A percentile compares a stretch with the other conserved stretches of the same genome.
phyloP scores from a whole-genome alignment of 2,113 vertebrate genomes.

The Taxidea taxus region DNA sequence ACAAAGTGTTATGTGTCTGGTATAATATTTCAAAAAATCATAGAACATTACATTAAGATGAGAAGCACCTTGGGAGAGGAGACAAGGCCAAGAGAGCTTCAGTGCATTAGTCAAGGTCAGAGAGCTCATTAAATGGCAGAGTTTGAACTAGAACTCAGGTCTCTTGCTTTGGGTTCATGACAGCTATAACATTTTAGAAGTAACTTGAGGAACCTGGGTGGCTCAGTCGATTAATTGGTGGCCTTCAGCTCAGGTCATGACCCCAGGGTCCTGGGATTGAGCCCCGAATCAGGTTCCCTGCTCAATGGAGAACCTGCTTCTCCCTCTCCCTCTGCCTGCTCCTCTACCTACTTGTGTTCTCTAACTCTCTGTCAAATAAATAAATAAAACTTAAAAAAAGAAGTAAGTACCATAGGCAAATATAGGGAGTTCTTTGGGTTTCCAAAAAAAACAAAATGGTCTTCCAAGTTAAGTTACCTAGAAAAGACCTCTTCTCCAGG shows the following conservation, averaged over 20 bases:
- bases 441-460: neutral
- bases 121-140: neutral
- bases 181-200: neutral
- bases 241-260: no score
- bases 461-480: conserved; percentile 2
- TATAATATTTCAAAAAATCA: neutral
- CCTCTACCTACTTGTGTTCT: no score
- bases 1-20: neutral
- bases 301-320: no score
- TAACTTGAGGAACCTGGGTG: neutral
- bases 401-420: neutral
- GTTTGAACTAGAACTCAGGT: neutral
- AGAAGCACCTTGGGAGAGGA: neutral
- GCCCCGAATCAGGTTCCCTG: no score
- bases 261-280: no score
- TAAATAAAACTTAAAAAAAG: no score
- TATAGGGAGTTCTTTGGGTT: neutral
- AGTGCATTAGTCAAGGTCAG: neutral
- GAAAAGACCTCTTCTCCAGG: neutral
- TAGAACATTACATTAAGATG: neutral
- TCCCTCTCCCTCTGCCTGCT: no score
- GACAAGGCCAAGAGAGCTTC: neutral
- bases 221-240: no score
- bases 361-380: no score
- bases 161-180: neutral